Evolutionary conservation across 2,888 invertebrate genomes (phyloP), one percentile per base, ranked within the genome.

Genomic region (Plagodis dolabraria): DNA sequence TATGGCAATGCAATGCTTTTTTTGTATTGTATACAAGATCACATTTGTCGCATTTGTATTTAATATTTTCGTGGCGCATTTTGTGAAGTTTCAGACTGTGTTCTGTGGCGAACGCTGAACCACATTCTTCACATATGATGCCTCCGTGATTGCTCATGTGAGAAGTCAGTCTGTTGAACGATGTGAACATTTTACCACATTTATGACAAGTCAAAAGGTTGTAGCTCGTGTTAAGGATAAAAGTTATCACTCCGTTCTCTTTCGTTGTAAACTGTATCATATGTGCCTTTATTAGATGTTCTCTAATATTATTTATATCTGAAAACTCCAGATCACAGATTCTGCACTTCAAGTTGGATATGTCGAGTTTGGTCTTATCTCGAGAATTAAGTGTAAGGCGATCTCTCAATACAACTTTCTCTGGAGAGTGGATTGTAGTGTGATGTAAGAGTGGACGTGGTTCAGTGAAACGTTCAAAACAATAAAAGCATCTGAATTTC

Each of bases 401-500:
- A 0, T 40, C 40, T 10, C 5, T 40, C 10, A 40, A 40, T 10
- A 10, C 5, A 10, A 10, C 0, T 40, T 10, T 22, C 5, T 9
- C 33, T 4, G 50, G 50, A 42, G 34, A 5, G 34, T 50, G 50
- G 4, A 11, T 33, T 9, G 34, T 9, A 6, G 51, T 51, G 8
- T 51, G 51, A 2, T 51, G 8, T 9, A 51, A 33, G 33, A 12
- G n/a, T 11, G 33, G 6, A 10, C 12, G 42, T 0, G 44, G 7
- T 33, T 51, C 51, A 68, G 70, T 62, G 38, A 59, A 61, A 6
- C 64, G 63, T 49, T 74, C 64, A 0, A 68, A 57, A 44, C 77
- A 77, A 59, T 66, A 75, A 49, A 77, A 75, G 52, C 75, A 77
- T 60, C 72, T 75, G 55, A 67, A 75, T 33, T 69, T 38, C 4